Evolutionary conservation across 2,888 invertebrate species (phyloP).

Genomic region (Quadroppia sp.): DNA sequence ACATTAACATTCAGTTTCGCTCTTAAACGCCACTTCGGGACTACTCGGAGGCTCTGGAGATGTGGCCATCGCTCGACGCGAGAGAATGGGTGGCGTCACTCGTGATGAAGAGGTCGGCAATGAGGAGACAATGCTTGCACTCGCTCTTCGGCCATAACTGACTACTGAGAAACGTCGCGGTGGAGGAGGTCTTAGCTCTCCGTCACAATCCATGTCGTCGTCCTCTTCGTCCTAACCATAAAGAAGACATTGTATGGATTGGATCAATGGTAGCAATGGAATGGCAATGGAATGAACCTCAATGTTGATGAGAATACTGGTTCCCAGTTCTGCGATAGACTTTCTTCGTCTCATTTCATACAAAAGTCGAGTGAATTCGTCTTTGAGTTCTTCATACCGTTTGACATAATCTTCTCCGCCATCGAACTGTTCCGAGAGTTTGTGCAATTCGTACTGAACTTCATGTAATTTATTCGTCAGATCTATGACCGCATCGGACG

Average conservation of each 20-base stretch:
- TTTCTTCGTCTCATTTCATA: conserved; percentile 53
- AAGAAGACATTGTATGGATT: not conserved
- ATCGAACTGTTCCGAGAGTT: conserved; percentile 49
- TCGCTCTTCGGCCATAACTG: conserved; percentile 44
- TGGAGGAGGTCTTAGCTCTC: conserved; percentile 51
- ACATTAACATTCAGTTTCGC: conserved; percentile 42
- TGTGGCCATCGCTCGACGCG: conserved; percentile 38
- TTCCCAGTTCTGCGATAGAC: conserved; percentile 49
- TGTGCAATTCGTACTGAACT: conserved; percentile 53
- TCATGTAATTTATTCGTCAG: conserved; percentile 51
- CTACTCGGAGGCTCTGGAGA: conserved; percentile 39
- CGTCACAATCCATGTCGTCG: conserved; percentile 51
- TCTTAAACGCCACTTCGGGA: conserved; percentile 41
- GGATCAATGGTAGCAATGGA: not conserved
- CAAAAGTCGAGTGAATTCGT: conserved; percentile 54
- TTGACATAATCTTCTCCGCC: conserved; percentile 47
- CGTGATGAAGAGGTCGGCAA: conserved; percentile 37
- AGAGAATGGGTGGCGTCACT: conserved; percentile 41
- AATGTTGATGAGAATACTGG: conserved; percentile 47
- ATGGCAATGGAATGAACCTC: conserved; percentile 45
- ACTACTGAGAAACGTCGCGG: conserved; percentile 49
- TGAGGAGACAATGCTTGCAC: conserved; percentile 42
- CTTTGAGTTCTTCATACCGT: conserved; percentile 52
- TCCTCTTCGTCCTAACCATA: conserved; percentile 47
- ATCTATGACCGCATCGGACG: conserved; percentile 47